Conservation (phyloP, 2,888 invertebrate species). For the Metopia argyrocephala region DNA sequence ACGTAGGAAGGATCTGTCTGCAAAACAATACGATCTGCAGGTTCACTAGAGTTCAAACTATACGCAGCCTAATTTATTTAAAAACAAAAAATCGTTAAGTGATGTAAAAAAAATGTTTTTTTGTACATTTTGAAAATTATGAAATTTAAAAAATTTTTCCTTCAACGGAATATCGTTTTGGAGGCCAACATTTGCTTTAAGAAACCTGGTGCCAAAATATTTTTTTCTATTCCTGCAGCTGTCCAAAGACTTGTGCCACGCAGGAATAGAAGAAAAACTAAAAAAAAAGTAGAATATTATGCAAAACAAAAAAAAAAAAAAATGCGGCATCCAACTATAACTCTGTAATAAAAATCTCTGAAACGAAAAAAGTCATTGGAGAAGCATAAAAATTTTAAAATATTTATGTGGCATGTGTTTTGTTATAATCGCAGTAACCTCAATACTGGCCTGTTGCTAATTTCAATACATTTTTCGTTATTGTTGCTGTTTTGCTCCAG, state of each 20-base stretch:
- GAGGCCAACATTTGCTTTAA: neutral
- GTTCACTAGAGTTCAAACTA: no score
- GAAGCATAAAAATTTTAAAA: neutral
- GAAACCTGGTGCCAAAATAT: neutral
- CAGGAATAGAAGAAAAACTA: neutral
- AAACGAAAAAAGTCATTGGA: neutral
- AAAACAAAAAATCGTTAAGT: no score
- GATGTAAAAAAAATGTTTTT: no score
- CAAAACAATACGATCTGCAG: no score
- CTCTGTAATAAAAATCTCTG: neutral
- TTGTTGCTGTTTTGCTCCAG: neutral
- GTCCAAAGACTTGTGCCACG: neutral
- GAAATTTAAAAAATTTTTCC: no score
- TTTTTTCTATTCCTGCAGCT: neutral
- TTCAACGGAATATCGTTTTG: no score
- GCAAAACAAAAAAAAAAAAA: no score
- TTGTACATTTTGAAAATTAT: no score
- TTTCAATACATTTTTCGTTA: neutral
- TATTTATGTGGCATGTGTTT: constrained; percentile 30
- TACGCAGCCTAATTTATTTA: no score
- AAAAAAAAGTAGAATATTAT: neutral
- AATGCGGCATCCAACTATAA: neutral
- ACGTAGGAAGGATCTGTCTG: no score
- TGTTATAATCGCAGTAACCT: constrained; percentile 3
- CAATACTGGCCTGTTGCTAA: constrained; percentile 44